A percentile compares a stretch with the other conserved stretches of the same genome.
Conservation (phyloP, 2,888 invertebrate genomes). For the Amaurobius ferox region DNA sequence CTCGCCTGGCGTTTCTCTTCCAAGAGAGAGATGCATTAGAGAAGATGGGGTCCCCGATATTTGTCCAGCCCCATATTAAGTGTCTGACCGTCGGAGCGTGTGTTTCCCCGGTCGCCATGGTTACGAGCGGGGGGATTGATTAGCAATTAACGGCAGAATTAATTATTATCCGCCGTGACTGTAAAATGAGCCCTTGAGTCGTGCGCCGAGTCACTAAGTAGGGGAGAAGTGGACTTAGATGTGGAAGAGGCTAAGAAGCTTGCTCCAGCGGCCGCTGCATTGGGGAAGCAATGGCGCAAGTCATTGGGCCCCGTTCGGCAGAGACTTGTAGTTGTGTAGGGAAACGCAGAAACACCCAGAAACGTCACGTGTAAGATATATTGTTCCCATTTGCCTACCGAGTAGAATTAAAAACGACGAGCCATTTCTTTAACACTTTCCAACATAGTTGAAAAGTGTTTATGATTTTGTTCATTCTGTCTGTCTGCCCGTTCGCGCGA, state of each 20-base stretch:
- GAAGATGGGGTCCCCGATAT: conserved; percentile 26
- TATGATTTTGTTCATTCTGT: no score
- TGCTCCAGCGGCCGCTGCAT: background rate
- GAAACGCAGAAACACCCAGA: no score
- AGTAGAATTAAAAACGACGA: no score
- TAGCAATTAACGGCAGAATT: conserved; percentile 74
- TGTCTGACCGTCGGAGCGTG: conserved; percentile 10
- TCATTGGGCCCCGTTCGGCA: no score
- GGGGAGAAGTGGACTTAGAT: conserved; percentile 31
- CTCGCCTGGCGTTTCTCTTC: conserved; percentile 13
- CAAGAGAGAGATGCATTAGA: conserved; percentile 40
- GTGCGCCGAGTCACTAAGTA: conserved; percentile 68
- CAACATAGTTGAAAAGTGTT: no score
- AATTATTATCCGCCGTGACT: conserved; percentile 74
- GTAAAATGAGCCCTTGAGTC: conserved; percentile 73
- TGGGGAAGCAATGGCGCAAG: background rate
- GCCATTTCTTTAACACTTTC: no score
- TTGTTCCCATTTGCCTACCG: no score
- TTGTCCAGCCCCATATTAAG: conserved; percentile 62
- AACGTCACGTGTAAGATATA: no score
- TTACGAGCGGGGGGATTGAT: conserved; percentile 72
- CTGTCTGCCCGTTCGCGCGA: no score
- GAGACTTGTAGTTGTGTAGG: no score
- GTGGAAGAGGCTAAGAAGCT: background rate
- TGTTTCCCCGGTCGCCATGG: conserved; percentile 58